Evolutionary conservation across 2,888 invertebrate genomes (phyloP), one percentile per base, ranked within the genome.

Genomic region (Cerastoderma edule): DNA sequence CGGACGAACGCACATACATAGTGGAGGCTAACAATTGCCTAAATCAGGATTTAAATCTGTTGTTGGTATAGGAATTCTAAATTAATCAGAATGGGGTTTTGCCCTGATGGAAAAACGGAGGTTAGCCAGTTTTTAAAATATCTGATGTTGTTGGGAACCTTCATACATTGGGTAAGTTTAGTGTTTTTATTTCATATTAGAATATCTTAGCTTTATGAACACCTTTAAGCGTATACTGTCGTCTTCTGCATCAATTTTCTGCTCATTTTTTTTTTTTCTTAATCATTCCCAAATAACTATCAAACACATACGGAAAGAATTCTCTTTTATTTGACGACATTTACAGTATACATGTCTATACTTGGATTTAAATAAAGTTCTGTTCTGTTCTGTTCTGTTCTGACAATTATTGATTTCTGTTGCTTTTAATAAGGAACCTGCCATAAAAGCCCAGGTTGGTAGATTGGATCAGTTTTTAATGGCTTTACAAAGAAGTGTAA

Each of bases 91-190:
- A 87, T 87, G 87, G 80, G 76, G 24, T 85, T 78, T 63, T 80
- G 77, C 60, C 72, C 82, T 6, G 44, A 76, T 24, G 80, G 75
- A 22, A 78, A 83, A 27, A 82, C 85, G 13, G 83, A 81, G 46
- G 83, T 87, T 0, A 87, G 77, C 66, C 83, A 82, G 16, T 67
- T 84, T 93, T 96, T 97, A 65, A 97, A 97, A 93, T 97, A 97
- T 92, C 95, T 96, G 94, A 96, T 97, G 93, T 97, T 97, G 93
- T 94, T 97, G 90, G 94, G 97, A 86, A 97, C 97, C 94, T 97
- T 97, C 92, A 94, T 97, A 87, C 97, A 97, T 93, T 97, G 97
- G 97, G 97, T 97, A 93, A 95, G 96, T 86, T n/a, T n/a, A n/a
- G 46, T 19, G n/a, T 33, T 22, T 28, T 48, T 6, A 35, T 22